Evolutionary conservation across 2,888 invertebrate genomes (phyloP), one percentile per base, ranked within the genome.

Genomic region (Syrphus vitripennis): DNA sequence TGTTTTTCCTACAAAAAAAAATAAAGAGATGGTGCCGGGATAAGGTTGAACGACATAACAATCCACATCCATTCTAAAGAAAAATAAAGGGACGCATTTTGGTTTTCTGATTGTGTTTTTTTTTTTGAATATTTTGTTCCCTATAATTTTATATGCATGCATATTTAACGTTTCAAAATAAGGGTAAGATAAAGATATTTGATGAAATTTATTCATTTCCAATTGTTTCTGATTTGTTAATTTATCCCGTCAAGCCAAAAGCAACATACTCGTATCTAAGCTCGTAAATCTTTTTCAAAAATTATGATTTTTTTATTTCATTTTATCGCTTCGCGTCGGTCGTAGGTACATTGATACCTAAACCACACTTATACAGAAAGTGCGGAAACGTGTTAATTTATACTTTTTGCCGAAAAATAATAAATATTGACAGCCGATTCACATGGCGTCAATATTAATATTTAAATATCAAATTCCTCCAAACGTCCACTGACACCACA

Each of bases 21-120:
- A 9, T 48, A n/a, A n/a, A 45, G 65, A 69, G 84, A 81, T 84
- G 50, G 84, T 76, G 80, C 21, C 26, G 34, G 79, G 83, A 84
- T 84, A 80, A 71, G 70, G 53, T n/a, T 19, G 50, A 19, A 63
- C 29, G 7, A 53, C 59, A 65, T 26, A 19, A 50, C 50, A 45
- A 29, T 29, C 63, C 29, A 37, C 26, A 26, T 48, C 16, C 19
- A 48, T 7, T 7, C 7, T 19, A n/a, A n/a, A 14, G 2, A 3
- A 12, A 1, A 29, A 71, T 45, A 50, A 26, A 72, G 72, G 75
- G 70, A 42, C 70, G 19, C 45, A 55, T 19, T 59, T 65, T 67
- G 0, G 45, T 31, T 19, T 69, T 59, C 59, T 59, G 37, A 67
- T 40, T n/a, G n/a, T n/a, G n/a, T n/a, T n/a, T n/a, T 63, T 67